Conservation (phyloP, 1,140 invertebrate genomes). For the Drosophila ohnishii region DNA sequence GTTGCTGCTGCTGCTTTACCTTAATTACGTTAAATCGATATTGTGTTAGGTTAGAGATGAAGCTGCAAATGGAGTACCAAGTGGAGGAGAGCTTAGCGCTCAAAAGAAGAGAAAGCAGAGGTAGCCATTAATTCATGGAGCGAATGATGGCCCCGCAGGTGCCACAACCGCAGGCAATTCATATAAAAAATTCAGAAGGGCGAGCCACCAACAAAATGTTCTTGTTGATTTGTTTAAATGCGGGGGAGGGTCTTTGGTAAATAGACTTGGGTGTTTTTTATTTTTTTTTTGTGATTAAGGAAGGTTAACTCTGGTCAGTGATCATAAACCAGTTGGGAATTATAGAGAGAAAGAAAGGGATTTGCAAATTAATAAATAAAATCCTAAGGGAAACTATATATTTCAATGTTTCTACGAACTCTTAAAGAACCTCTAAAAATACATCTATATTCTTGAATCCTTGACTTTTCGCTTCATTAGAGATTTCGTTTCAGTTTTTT, state of each 20-base stretch:
- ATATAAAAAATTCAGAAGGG: slow-evolving; percentile 51
- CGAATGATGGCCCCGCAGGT: slow-evolving; percentile 12
- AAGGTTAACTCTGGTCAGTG: not conserved
- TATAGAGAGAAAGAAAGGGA: not conserved
- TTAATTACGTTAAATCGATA: slow-evolving; percentile 57
- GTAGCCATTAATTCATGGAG: slow-evolving; percentile 1
- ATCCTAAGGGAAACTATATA: not conserved
- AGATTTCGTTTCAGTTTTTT: slow-evolving; percentile 9
- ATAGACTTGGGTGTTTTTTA: not conserved
- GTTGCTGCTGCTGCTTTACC: slow-evolving; percentile 30
- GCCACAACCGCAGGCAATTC: not conserved
- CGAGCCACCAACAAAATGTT: slow-evolving; percentile 29
- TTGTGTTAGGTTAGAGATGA: slow-evolving; percentile 28
- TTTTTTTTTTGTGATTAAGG: not conserved
- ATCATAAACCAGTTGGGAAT: not conserved
- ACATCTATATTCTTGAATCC: not conserved
- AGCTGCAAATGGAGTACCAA: slow-evolving; percentile 31
- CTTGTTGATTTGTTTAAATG: slow-evolving; percentile 61
- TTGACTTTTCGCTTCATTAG: slow-evolving; percentile 4
- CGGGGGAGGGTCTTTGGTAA: not conserved
- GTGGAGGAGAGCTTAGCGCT: slow-evolving; percentile 6
- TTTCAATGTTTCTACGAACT: not conserved
- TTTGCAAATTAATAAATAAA: not conserved
- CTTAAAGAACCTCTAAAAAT: not conserved
- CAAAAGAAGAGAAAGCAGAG: not conserved